These are phyloP conservation scores for Brachirus orientalis DNA, from an alignment of 2,113 vertebrate genomes.

Conservation along the genomic window DNA sequence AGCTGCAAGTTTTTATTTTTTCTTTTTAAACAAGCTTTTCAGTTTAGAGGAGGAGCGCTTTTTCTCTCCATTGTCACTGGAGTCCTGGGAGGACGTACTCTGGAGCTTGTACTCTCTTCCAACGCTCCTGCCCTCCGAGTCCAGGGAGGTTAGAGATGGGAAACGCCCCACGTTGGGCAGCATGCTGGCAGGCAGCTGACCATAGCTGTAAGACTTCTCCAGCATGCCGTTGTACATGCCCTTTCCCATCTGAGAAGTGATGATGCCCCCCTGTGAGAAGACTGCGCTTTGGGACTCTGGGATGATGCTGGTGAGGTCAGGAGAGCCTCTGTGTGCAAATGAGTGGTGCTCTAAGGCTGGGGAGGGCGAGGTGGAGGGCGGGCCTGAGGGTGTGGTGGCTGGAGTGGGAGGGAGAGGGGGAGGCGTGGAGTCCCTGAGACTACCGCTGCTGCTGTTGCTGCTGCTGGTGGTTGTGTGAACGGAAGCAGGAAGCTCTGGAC, in stretches of 20 bases:
- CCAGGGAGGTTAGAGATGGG: constrained; percentile 87
- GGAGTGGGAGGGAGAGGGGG: constrained; percentile 53
- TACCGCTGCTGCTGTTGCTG: constrained; percentile 65
- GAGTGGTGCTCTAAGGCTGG: constrained; percentile 80
- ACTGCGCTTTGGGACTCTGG: constrained; percentile 91
- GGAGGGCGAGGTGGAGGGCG: constrained; percentile 69
- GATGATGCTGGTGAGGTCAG: constrained; percentile 86
- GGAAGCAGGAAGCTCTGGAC: constrained; percentile 73
- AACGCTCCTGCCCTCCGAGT: constrained; percentile 84
- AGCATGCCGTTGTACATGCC: constrained; percentile 92
- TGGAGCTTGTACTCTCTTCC: constrained; percentile 87
- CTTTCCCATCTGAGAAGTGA: constrained; percentile 77
- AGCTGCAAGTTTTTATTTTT: constrained; percentile 73
- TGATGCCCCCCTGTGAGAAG: constrained; percentile 78
- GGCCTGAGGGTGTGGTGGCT: constrained; percentile 84
- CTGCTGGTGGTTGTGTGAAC: constrained; percentile 57
- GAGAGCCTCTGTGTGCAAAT: constrained; percentile 85
- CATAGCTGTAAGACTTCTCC: constrained; percentile 98
- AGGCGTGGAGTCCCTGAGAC: constrained; percentile 82
- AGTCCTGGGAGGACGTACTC: constrained; percentile 91
- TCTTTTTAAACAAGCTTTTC: constrained; percentile 98
- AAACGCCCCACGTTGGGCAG: constrained; percentile 85
- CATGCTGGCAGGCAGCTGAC: constrained; percentile 88
- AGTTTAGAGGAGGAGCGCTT: constrained; percentile 98
- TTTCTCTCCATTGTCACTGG: constrained; percentile 92